Evolutionary conservation across 1,140 invertebrate species (phyloP).

Genomic region (Choristoneura fumiferana): DNA sequence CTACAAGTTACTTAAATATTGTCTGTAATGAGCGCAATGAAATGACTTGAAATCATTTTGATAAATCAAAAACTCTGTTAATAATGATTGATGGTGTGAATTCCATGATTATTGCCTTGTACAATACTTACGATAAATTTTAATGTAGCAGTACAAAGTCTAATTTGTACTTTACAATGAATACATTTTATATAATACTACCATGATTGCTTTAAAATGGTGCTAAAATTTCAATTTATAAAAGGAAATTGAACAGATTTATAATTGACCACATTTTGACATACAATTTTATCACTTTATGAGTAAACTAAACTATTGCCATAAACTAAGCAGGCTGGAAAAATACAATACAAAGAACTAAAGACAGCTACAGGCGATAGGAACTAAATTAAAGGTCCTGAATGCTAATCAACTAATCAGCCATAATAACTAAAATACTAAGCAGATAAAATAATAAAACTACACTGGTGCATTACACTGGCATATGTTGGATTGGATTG

Average conservation of each 20-base stretch:
- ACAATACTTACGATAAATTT: neutral
- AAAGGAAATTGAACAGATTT: neutral
- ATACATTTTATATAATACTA: constrained; percentile 1
- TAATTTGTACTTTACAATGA: constrained; percentile 10
- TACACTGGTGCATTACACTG: constrained; percentile 19
- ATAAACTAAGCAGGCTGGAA: constrained; percentile 45
- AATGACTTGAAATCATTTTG: constrained; percentile 6
- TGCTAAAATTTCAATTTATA: too few relatives aligned
- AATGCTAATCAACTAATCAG: constrained; percentile 33
- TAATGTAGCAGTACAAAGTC: neutral
- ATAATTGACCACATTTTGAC: constrained; percentile 8
- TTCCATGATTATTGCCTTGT: constrained; percentile 14
- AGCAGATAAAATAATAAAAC: constrained; percentile 30
- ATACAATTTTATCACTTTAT: constrained; percentile 14
- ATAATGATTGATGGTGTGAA: neutral
- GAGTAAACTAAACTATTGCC: constrained; percentile 51
- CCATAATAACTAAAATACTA: constrained; percentile 37
- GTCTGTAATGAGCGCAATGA: constrained; percentile 53
- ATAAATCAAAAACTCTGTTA: constrained; percentile 3
- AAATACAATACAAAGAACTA: constrained; percentile 25
- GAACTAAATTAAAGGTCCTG: constrained; percentile 33
- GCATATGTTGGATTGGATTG: too few relatives aligned
- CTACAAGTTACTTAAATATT: constrained; percentile 39
- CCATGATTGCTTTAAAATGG: neutral
- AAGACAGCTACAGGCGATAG: constrained; percentile 37